Conservation (phyloP, 2,113 vertebrate genomes). For the Protobothrops mucrosquamatus region DNA sequence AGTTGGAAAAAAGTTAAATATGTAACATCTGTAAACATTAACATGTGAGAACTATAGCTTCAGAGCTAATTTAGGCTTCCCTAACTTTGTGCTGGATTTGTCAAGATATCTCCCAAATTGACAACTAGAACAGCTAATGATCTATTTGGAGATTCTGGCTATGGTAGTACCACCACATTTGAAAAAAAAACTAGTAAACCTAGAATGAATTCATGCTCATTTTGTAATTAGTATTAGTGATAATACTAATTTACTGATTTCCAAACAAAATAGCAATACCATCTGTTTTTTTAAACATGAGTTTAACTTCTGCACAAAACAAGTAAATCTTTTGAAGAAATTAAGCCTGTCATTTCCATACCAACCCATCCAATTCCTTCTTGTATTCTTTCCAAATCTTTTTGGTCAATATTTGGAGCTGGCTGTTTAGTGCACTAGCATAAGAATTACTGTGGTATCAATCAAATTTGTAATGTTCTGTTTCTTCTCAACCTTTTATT, state of each 20-base stretch:
- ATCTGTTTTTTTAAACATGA: not conserved
- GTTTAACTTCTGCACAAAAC: not conserved
- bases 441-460: constrained; percentile 39
- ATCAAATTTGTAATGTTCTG: constrained; percentile 37
- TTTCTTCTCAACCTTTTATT: constrained; percentile 23
- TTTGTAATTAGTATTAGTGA: constrained; percentile 5
- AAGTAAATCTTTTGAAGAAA: not conserved
- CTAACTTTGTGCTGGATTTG: not conserved
- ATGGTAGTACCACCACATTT: not conserved
- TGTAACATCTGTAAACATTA: not conserved
- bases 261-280: not conserved
- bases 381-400: not conserved
- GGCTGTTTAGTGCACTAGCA: not conserved
- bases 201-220: not conserved
- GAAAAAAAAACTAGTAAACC: not conserved
- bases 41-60: not conserved
- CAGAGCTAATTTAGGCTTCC: not conserved
- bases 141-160: not conserved
- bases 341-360: not conserved
- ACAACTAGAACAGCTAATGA: not conserved
- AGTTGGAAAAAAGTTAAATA: not conserved
- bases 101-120: not conserved
- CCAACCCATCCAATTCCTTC: not conserved
- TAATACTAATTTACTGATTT: not conserved
- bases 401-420: constrained; percentile 21